Percentiles rank a stretch among this genome's conserved stretches.
phyloP scores from a whole-genome alignment of 2,888 invertebrate genomes.

The Orthosia cruda region DNA sequence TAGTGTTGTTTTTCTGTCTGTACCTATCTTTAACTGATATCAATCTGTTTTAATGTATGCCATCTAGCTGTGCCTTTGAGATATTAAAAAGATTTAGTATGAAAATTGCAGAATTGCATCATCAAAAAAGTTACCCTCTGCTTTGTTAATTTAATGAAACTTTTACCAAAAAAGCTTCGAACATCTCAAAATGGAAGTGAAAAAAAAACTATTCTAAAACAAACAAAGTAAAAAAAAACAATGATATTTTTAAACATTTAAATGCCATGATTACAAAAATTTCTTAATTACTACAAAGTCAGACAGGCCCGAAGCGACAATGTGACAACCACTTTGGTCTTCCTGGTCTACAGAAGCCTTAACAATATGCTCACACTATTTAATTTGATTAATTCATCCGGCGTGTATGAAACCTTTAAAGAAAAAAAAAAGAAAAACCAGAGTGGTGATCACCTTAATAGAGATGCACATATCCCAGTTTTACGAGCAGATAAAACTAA shows the following conservation, averaged over 20 bases:
- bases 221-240: no score
- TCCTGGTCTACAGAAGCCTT: neutral
- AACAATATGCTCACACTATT: neutral
- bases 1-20: constrained; percentile 14
- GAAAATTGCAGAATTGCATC: neutral
- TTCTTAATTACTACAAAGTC: no score
- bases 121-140: no score
- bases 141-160: no score
- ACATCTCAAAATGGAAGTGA: no score
- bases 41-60: neutral
- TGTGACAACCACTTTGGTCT: no score
- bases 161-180: no score
- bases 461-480: constrained; percentile 29
- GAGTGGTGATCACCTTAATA: constrained; percentile 47
- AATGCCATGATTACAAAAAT: no score
- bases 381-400: neutral
- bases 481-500: constrained; percentile 60
- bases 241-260: no score
- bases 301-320: no score
- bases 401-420: neutral
- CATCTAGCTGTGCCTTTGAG: neutral
- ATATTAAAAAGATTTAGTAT: neutral
- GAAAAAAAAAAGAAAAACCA: no score
- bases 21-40: neutral
- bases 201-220: no score